These are phyloP conservation scores for Acrocephalus arundinaceus DNA, from an alignment of 2,113 vertebrate genomes.

Conservation along the genomic window DNA sequence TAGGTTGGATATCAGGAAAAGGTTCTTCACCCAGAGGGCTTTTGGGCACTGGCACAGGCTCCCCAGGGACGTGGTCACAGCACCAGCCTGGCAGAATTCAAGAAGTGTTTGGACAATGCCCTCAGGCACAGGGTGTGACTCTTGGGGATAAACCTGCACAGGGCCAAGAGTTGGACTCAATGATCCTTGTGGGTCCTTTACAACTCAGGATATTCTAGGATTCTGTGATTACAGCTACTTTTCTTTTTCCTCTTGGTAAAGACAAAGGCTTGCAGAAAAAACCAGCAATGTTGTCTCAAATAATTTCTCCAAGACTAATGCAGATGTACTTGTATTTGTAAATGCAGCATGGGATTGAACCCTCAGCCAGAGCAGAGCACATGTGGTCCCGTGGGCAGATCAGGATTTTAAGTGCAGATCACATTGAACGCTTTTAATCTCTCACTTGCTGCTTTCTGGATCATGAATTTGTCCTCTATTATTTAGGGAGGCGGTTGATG, in stretches of 20 bases:
- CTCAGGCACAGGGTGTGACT: not conserved
- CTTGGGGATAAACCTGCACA: not conserved
- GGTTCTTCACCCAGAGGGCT: not conserved
- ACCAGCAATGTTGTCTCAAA: not conserved
- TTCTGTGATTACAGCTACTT: not conserved
- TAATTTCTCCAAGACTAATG: not conserved
- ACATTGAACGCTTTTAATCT: not conserved
- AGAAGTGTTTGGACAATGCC: not conserved
- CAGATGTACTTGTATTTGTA: not conserved
- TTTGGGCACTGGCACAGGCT: accelerated
- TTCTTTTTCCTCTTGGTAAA: not conserved
- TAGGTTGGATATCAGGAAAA: not conserved
- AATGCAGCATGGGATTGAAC: not conserved
- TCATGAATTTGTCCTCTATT: conserved; percentile 47
- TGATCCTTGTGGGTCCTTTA: not conserved
- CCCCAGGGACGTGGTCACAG: too few relatives aligned
- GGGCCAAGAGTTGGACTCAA: accelerated
- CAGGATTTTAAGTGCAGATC: not conserved
- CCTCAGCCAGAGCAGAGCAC: not conserved
- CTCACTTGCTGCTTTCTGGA: conserved; percentile 18
- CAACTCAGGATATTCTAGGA: not conserved
- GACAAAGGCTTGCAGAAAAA: not conserved
- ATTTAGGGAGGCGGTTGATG: conserved; percentile 26
- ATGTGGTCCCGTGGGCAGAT: not conserved
- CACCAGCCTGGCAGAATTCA: not conserved